Evolutionary conservation across 2,113 vertebrate species (phyloP).

Genomic region (Callorhinus ursinus): DNA sequence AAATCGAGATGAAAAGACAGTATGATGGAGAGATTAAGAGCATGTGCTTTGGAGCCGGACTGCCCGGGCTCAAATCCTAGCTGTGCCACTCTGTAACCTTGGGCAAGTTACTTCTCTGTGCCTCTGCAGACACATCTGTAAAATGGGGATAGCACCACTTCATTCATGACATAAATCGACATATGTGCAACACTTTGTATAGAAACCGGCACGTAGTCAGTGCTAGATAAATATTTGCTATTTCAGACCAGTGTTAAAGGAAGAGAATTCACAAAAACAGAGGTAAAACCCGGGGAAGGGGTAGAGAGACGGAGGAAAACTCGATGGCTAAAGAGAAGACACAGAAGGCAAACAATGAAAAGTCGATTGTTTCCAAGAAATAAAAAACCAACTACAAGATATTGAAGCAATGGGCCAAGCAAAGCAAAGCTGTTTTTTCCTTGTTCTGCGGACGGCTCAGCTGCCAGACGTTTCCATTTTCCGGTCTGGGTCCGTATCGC

Average conservation of each 20-base stretch:
- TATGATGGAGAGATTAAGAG: neutral
- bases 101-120: neutral
- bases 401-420: constrained; percentile 44
- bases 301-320: neutral
- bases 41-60: neutral
- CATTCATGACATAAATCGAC: neutral
- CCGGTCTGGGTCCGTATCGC: constrained; percentile 47
- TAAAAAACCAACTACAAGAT: constrained; percentile 47
- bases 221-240: neutral
- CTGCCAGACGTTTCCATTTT: constrained; percentile 67
- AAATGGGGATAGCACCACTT: neutral
- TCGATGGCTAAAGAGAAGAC: constrained; percentile 44
- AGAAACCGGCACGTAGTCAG: neutral
- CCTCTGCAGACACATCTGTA: neutral
- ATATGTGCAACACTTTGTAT: neutral
- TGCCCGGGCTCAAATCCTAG: neutral
- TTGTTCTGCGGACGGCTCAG: neutral
- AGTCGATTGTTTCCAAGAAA: constrained; percentile 68
- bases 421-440: constrained; percentile 66
- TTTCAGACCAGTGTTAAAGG: neutral
- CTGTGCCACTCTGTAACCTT: neutral
- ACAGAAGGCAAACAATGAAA: constrained; percentile 41
- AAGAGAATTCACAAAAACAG: constrained; percentile 23
- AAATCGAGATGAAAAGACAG: neutral
- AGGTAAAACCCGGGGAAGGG: neutral